These are phyloP conservation scores for Megaustenia siamemsis DNA, from an alignment of 2,888 invertebrate genomes.

Conservation along the genomic window DNA sequence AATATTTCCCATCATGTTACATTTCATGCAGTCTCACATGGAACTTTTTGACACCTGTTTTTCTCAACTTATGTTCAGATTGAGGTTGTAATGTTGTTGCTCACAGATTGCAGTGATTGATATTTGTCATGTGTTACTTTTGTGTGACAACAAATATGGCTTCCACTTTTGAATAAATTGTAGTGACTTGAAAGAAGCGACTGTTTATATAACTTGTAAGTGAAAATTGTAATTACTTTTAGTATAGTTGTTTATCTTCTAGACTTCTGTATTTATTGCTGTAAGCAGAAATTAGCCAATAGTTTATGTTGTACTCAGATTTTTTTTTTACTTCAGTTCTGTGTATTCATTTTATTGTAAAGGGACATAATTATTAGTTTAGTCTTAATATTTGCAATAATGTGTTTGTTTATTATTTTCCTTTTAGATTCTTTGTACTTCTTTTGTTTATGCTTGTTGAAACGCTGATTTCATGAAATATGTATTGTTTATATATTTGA, in stretches of 20 bases:
- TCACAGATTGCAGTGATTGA: background rate
- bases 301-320: background rate
- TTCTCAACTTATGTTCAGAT: background rate
- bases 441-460: background rate
- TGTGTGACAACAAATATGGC: conserved; percentile 8
- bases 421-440: background rate
- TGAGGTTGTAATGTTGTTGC: background rate
- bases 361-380: too few species aligned
- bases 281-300: background rate
- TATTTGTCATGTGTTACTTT: background rate
- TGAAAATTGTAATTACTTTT: background rate
- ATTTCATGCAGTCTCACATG: too few species aligned
- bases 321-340: background rate
- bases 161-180: background rate
- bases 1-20: too few species aligned
- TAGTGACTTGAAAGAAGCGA: background rate
- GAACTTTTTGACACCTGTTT: too few species aligned
- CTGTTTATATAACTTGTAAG: background rate
- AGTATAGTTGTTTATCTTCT: background rate
- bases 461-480: conserved; percentile 3
- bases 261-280: background rate
- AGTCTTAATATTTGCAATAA: background rate
- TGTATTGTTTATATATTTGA: background rate
- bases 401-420: background rate
- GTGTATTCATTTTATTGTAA: too few species aligned